Evolutionary conservation across 2,797 vertebrate species (phyloP), one percentile per base, ranked within the genome.

Genomic region (Tapera naevia): DNA sequence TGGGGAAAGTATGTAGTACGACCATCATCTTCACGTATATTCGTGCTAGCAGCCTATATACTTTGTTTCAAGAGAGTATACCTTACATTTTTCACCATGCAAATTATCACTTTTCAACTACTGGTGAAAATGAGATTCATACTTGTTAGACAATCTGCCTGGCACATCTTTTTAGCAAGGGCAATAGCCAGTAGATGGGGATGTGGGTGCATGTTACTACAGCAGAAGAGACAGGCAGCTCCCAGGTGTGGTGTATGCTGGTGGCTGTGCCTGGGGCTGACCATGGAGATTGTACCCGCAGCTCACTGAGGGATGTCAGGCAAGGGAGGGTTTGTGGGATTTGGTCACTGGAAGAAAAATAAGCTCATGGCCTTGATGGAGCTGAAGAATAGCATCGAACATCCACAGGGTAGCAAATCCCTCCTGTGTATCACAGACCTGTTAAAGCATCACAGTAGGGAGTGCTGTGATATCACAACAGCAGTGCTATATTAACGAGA

Each of bases 401-500:
- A 0, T 41, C 56, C 54, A 37, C 17, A 3, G 11, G 35, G 7
- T 33, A 43, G 64, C n/a, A 78, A 72, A 65, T 72, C 50, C n/a
- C n/a, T 80, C 39, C 64, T 45, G 24, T 24, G 46, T 30, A 3
- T 19, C 30, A 9, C 41, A 51, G 27, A 51, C 11, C 17, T 17
- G 21, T 51, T 37, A 43, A 56, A 61, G 45, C 56, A 18, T 30
- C 50, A 5, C 0, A 0, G 32, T 21, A 28, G 76, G 71, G 33
- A 12, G 43, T 57, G 28, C 61, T 45, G 75, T 6, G 5, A 10
- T 30, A 43, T 61, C 57, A 2, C 10, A 56, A 48, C 23, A 43
- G 50, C 33, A 33, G 30, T 32, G 27, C 56, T 60, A 7, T 21
- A 30, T 9, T 9, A 41, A 25, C 0, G 0, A 76, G 41, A 17